Base-by-base conservation (phyloP, 2,797 vertebrate species). In the Carduelis carduelis region DNA sequence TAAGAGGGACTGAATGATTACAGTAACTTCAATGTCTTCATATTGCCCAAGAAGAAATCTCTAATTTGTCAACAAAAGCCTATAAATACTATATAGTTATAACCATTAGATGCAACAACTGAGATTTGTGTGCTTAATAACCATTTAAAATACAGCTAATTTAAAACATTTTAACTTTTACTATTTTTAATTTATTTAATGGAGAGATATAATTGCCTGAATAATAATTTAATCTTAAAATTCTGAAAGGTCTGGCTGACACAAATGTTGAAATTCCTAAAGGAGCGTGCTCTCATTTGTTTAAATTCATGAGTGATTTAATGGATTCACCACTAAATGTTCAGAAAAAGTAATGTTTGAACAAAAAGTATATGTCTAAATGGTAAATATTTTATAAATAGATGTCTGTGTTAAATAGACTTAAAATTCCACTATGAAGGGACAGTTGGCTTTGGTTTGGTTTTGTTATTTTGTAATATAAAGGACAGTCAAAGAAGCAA, bases 171-270 rank as follows among this genome's bases (percentile, higher is more conserved):
- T 90, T 11, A 34, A 34, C 5, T 47, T 56, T 47, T 30, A 26
- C 3, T 11, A 11, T 17, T 64, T 72, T 41, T 34, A 68, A 53
- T 95, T 93, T 71, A 66, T 72, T 71, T 76, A 76, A 69, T 82
- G n/a, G n/a, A 72, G 76, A 75, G 16, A 60, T 71, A 22, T 47
- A 69, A 82, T 84, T 84, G 46, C n/a, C 10, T 82, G 70, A 27
- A 50, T 92, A 82, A 71, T 57, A 72, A 79, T 79, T 89, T 89
- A 71, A 11, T 68, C 41, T 57, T 82, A 49, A 94, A 94, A 87
- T 84, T 27, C 43, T 37, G 37, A 37, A 87, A 61, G 28, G 80
- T 66, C 22, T 83, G 49, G 19, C 30, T 75, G 55, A 60, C 14
- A 79, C 11, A 63, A 21, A 55, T 30, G 23, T 32, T 70, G 59